These are phyloP conservation scores for Spodoptera litura DNA, from an alignment of 1,140 invertebrate genomes.

Conservation along the genomic window DNA sequence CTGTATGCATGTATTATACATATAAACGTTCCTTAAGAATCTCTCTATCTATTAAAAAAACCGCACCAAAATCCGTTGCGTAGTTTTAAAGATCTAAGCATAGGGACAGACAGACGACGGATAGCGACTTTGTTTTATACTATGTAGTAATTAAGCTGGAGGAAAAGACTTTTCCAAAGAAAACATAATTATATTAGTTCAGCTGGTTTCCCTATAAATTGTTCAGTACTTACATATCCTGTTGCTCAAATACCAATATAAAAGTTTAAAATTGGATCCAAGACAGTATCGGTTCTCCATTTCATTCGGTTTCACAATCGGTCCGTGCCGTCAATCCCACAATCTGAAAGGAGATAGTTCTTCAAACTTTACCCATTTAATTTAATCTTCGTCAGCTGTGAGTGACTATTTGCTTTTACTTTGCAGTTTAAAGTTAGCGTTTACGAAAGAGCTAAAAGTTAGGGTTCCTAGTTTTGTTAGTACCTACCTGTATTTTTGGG, in stretches of 20 bases:
- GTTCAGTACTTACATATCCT: not conserved
- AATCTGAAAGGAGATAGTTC: constrained; percentile 41
- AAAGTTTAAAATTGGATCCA: constrained; percentile 20
- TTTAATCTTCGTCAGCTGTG: constrained; percentile 40
- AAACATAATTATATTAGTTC: not conserved
- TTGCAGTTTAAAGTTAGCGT: constrained; percentile 1
- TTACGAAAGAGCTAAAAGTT: constrained; percentile 11
- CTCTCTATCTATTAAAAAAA: too few relatives aligned
- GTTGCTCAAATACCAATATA: not conserved
- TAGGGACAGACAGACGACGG: too few relatives aligned
- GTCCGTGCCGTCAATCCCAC: constrained; percentile 25
- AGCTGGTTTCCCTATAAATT: not conserved
- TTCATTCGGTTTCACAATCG: constrained; percentile 20
- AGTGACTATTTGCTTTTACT: constrained; percentile 34
- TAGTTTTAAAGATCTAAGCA: too few relatives aligned
- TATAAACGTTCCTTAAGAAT: too few relatives aligned
- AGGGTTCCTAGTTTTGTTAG: constrained; percentile 1
- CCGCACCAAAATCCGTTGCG: too few relatives aligned
- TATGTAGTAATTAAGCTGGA: too few relatives aligned
- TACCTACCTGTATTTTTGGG: not conserved
- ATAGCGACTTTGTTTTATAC: too few relatives aligned
- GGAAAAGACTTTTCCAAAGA: too few relatives aligned
- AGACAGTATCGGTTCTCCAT: constrained; percentile 13
- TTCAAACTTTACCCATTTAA: constrained; percentile 37
- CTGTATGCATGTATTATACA: too few relatives aligned